Base-by-base conservation (phyloP, 2,888 invertebrate species). In the Electrophaes corylata region DNA sequence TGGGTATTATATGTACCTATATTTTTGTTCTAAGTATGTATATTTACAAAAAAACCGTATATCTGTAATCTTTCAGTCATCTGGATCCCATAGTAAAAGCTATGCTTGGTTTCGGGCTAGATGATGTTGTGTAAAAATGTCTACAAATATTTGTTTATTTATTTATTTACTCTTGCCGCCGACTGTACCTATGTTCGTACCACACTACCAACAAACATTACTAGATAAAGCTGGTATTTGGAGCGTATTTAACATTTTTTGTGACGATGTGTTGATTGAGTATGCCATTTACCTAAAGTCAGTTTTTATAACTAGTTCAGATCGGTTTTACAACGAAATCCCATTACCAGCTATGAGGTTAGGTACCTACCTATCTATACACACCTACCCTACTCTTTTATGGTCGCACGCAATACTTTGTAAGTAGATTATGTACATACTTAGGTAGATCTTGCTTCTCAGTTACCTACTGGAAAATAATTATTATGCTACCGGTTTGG, bases 181-280 rank as follows among this genome's bases (percentile, higher is more conserved):
- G 43, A 57, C 29, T 31, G 47, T 52, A 43, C 3, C 2, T 10
- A 29, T 29, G 8, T 37, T 8, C 3, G 16, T 16, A 6, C 14
- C 5, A 35, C 6, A 14, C 6, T 35, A 2, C 29, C 19, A 20
- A 14, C 52, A 52, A 40, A 26, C 26, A 41, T n/a, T 0, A 23
- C 43, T 43, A 59, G 63, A 62, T 62, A 65, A 29, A 58, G 51
- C 14, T 40, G 56, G 60, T 48, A 65, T 65, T 61, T 60, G 46
- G 61, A 59, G 48, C 65, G n/a, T 57, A 57, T 63, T 16, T 63
- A 63, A 23, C 51, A 43, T 58, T 60, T 61, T 50, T 52, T 59
- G 57, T 61, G 46, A 54, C 57, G 62, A 60, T 62, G 55, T 51
- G 54, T 19, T 48, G 20, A 41, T 40, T 45, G 35, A 47, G 29